Evolutionary conservation across 2,113 vertebrate genomes (phyloP).

Genomic region (Pholis gunnellus): DNA sequence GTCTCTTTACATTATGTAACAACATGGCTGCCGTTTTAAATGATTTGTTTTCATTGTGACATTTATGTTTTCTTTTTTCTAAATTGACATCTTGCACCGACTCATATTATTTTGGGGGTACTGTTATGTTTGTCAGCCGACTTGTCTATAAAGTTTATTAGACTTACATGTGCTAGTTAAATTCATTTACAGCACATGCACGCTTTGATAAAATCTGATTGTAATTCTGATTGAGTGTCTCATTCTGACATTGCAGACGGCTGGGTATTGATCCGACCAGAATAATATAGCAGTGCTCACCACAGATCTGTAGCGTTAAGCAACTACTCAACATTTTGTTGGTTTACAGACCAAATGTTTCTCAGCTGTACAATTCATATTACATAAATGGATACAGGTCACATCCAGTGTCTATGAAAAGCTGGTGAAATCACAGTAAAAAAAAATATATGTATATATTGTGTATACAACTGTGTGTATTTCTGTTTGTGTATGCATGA

Average conservation of each 20-base stretch:
- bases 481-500: neutral
- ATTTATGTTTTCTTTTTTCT: constrained; percentile 11
- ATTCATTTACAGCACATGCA: neutral
- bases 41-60: constrained; percentile 25
- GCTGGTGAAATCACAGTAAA: neutral
- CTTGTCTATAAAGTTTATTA: neutral
- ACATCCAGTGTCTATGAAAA: neutral
- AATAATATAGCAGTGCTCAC: constrained; percentile 7
- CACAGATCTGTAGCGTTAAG: neutral
- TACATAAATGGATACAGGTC: neutral
- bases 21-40: constrained; percentile 1
- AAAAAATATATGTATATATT: neutral
- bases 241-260: constrained; percentile 23
- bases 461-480: too few relatives aligned
- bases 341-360: neutral
- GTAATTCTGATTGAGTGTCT: constrained; percentile 13
- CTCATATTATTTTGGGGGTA: neutral
- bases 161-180: neutral
- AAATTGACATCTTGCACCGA: constrained; percentile 5
- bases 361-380: neutral
- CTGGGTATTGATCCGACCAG: constrained; percentile 36
- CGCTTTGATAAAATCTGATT: constrained; percentile 13
- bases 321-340: neutral
- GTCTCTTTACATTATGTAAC: constrained; percentile 5
- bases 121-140: neutral